phyloP scores from a whole-genome alignment of 1,140 invertebrate genomes.

The Propsilocerus akamusi region DNA sequence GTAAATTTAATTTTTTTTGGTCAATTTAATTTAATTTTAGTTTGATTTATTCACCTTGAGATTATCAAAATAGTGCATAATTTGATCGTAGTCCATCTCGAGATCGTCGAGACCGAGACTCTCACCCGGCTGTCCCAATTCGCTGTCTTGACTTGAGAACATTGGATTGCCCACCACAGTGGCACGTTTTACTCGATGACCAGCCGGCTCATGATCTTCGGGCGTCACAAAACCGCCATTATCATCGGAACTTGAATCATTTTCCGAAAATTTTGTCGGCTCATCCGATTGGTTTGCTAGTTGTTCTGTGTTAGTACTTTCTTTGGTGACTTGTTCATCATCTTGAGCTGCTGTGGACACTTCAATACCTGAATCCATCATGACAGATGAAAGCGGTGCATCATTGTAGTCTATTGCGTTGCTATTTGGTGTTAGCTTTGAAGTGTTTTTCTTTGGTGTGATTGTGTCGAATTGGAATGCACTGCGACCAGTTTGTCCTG shows the following conservation, averaged over 20 bases:
- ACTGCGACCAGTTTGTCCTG: conserved; percentile 20
- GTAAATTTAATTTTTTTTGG: too few species aligned
- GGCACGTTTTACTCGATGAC: conserved; percentile 49
- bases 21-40: background rate
- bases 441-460: conserved; percentile 19
- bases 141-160: conserved; percentile 39
- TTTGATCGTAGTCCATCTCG: conserved; percentile 91
- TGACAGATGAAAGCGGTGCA: conserved; percentile 3
- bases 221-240: conserved; percentile 10
- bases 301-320: background rate
- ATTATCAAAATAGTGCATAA: conserved; percentile 95
- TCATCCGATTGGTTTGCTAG: background rate
- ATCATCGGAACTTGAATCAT: conserved; percentile 7
- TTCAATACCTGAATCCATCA: background rate
- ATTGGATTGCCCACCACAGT: conserved; percentile 77
- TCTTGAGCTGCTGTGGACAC: conserved; percentile 6
- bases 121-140: conserved; percentile 23
- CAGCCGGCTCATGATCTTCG: conserved; percentile 13
- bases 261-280: background rate
- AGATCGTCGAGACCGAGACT: conserved; percentile 54
- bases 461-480: conserved; percentile 24
- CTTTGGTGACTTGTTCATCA: background rate
- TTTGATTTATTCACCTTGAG: conserved; percentile 59
- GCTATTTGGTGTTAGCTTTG: background rate
- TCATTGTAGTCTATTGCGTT: background rate